phyloP scores from a whole-genome alignment of 2,113 vertebrate genomes.

The Tragelaphus scriptus region DNA sequence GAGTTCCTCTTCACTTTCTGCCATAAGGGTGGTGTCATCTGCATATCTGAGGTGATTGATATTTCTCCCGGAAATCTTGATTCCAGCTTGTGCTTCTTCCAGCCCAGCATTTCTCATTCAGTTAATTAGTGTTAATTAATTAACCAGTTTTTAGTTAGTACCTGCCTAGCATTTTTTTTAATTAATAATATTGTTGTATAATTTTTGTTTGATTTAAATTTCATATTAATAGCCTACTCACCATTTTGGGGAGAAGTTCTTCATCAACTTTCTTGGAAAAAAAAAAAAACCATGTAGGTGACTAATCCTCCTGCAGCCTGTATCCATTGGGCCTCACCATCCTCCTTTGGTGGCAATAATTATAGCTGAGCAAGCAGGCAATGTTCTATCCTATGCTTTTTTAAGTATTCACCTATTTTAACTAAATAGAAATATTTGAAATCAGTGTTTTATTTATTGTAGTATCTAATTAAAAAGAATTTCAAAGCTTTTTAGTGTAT shows the following conservation, averaged over 20 bases:
- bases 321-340: rapidly evolving
- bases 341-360: background rate
- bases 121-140: background rate
- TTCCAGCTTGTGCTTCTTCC: no score
- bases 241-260: constrained; percentile 42
- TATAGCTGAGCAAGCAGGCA: background rate
- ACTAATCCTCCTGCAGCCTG: background rate
- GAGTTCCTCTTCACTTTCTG: no score
- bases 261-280: background rate
- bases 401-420: background rate
- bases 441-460: background rate
- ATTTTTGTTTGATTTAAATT: constrained; percentile 83
- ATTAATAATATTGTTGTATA: background rate
- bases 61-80: no score
- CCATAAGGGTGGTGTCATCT: no score
- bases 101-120: background rate
- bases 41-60: no score
- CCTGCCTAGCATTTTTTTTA: background rate
- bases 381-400: background rate
- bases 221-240: constrained; percentile 81
- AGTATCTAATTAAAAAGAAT: background rate
- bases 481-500: background rate
- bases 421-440: constrained; percentile 1
- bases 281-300: background rate
- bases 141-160: background rate